phyloP scores from a whole-genome alignment of 2,888 invertebrate genomes.

The Dione juno region DNA sequence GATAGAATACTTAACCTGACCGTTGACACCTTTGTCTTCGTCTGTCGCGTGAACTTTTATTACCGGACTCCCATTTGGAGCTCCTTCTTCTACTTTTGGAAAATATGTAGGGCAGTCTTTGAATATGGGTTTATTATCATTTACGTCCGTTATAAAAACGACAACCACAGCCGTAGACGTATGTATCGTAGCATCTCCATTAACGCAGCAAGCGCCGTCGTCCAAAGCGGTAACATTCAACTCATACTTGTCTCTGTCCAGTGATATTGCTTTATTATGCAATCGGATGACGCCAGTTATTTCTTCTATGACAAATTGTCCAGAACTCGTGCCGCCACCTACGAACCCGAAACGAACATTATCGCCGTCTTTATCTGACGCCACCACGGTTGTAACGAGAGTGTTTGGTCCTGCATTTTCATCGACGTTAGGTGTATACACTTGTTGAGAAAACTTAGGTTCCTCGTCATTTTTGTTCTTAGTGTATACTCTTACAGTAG shows the following conservation, averaged over 20 bases:
- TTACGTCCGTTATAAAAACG: constrained; percentile 98
- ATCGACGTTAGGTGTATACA: constrained; percentile 97
- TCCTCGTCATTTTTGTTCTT: constrained; percentile 99
- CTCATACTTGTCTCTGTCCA: constrained; percentile 97
- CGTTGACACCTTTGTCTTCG: constrained; percentile 97
- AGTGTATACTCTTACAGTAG: constrained; percentile 97
- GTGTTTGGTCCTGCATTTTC: constrained; percentile 98
- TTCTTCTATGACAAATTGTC: constrained; percentile 97
- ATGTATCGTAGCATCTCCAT: constrained; percentile 93
- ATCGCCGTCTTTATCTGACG: constrained; percentile 98
- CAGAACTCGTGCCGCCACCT: constrained; percentile 94
- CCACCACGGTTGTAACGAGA: constrained; percentile 97
- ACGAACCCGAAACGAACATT: constrained; percentile 96
- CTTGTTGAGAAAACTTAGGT: constrained; percentile 98
- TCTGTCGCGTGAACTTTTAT: constrained; percentile 97
- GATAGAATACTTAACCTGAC: constrained; percentile 98
- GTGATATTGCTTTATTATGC: constrained; percentile 92
- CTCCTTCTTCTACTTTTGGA: constrained; percentile 97
- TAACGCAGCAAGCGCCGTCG: constrained; percentile 98
- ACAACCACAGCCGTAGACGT: constrained; percentile 97
- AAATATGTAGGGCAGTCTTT: constrained; percentile 96
- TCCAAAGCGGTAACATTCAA: constrained; percentile 98
- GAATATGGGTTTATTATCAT: constrained; percentile 98
- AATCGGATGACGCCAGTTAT: constrained; percentile 96
- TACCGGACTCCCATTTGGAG: constrained; percentile 96